Evolutionary conservation across 2,797 vertebrate species (phyloP).

Genomic region (Acridotheres tristis): DNA sequence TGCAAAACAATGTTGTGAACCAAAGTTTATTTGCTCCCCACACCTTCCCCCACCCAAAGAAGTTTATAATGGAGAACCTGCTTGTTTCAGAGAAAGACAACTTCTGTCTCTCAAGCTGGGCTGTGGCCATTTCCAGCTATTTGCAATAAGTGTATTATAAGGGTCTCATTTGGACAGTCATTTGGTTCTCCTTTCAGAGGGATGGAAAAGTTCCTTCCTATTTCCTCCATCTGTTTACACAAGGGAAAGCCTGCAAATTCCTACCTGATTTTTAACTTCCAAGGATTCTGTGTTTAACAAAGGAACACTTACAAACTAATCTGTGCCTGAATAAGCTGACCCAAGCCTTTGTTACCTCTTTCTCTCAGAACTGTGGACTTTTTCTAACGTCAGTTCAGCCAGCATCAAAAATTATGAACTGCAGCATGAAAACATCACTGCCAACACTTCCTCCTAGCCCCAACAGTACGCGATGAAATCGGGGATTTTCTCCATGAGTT

Average conservation of each 20-base stretch:
- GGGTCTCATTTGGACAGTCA: not conserved
- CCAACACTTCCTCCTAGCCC: not conserved
- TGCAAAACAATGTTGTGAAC: not conserved
- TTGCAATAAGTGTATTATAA: not conserved
- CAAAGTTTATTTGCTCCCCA: not conserved
- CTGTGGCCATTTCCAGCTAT: not conserved
- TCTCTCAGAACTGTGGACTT: not conserved
- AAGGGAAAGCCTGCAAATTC: conserved; percentile 22
- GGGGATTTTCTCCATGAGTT: not conserved
- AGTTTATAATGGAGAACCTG: not conserved
- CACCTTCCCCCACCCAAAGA: not conserved
- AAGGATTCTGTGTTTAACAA: not conserved
- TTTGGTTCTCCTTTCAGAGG: not conserved
- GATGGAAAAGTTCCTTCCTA: conserved; percentile 4
- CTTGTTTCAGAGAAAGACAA: not conserved
- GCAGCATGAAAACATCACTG: not conserved
- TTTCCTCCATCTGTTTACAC: conserved; percentile 37
- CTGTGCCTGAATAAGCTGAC: not conserved
- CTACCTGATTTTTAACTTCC: not conserved
- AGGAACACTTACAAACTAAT: conserved; percentile 9
- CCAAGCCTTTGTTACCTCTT: conserved; percentile 14
- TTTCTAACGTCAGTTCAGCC: not conserved
- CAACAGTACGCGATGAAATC: not conserved
- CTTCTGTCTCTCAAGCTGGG: not conserved
- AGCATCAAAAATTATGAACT: not conserved